phyloP scores from a whole-genome alignment of 2,113 vertebrate species.

The Pandion haliaetus region DNA sequence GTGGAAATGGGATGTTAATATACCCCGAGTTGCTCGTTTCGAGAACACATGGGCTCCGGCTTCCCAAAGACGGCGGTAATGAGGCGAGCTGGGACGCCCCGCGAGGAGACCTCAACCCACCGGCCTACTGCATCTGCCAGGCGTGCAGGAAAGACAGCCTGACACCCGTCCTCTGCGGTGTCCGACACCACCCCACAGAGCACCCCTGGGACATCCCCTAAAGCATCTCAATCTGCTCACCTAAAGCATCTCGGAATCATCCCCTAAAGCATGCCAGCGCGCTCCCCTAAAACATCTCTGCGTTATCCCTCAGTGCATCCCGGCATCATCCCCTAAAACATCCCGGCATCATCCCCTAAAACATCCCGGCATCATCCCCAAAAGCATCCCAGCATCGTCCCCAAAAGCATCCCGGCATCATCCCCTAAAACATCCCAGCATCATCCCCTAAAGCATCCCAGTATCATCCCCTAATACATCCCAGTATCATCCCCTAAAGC shows the following conservation, averaged over 20 bases:
- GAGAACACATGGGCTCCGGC: constrained; percentile 42
- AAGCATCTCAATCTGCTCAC: not conserved
- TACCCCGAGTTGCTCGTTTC: constrained; percentile 42
- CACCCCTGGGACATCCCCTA: not conserved
- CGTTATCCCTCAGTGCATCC: not conserved
- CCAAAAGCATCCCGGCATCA: not conserved
- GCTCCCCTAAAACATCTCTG: not conserved
- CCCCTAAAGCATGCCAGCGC: not conserved
- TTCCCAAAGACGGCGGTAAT: not conserved
- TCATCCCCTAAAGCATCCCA: not conserved
- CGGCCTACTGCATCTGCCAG: not conserved
- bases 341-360: not conserved
- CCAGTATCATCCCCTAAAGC: not conserved
- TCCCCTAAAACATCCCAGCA: not conserved
- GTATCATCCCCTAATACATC: not conserved
- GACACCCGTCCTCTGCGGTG: not conserved
- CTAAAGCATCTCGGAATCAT: not conserved
- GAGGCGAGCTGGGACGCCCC: not conserved
- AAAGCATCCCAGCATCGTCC: not conserved
- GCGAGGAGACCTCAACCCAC: not conserved
- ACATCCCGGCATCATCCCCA: not conserved
- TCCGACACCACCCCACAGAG: not conserved
- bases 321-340: not conserved
- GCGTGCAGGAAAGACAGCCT: not conserved
- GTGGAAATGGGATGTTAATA: constrained; percentile 70